Base-by-base conservation (phyloP, 2,888 invertebrate genomes). In the Archips crataeganus region DNA sequence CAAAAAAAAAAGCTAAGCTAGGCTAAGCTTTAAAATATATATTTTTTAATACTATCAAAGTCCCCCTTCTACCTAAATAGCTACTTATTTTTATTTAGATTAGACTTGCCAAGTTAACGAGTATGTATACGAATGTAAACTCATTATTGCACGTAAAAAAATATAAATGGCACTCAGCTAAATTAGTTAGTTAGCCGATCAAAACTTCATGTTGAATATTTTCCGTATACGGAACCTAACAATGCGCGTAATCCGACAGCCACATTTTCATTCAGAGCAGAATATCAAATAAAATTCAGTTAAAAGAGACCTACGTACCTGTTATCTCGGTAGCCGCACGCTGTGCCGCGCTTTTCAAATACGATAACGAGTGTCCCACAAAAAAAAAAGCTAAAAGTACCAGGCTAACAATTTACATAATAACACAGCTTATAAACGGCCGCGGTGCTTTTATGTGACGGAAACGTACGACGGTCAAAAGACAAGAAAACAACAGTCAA, bases 321-420 rank as follows among this genome's bases (percentile, higher is more conserved):
- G 60, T 64, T 69, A 73, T 69, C 64, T 13, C 62, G 15, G 34
- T 2, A 36, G 47, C 66, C 39, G 51, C 73, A 69, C 51, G 65
- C 70, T 34, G 60, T 36, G 69, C 67, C 45, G 60, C 64, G 51
- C 64, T 70, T 74, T 70, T 65, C 70, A 74, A 74, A 74, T 74
- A 70, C 61, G 64, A 70, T 74, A 74, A 70, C 74, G 70, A 64
- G 59, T 54, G 13, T 42, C 47, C 62, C 36, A 13, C 60, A 23
- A 39, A 60, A 42, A 68, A 34, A 49, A 51, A 69, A 23, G 45
- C 60, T 13, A 64, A 65, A 69, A 69, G 67, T 65, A 51, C 63
- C 15, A 15, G 39, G 69, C 69, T 74, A 74, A 70, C 74, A 74
- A 71, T 74, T 74, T 74, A 74, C 70, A 74, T 74, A 70, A 74